Evolutionary conservation across 2,888 invertebrate genomes (phyloP), one percentile per base, ranked within the genome.

Genomic region (Tenthredo amoena): DNA sequence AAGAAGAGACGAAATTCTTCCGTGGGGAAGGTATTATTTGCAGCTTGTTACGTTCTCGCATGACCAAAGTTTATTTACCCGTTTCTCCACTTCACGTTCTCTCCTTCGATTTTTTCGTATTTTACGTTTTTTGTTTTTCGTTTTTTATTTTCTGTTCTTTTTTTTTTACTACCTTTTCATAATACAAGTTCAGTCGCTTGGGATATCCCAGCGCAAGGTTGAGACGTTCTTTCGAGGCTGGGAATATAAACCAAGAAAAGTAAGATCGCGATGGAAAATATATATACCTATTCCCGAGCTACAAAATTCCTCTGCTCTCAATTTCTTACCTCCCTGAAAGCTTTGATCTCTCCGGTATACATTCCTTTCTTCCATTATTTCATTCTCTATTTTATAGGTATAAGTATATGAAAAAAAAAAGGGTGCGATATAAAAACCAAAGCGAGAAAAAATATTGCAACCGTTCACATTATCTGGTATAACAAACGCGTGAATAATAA

Each of bases 21-120:
- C 50, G 26, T 26, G 62, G 55, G 74, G 84, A 40, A 81, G 58
- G n/a, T 76, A 47, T 76, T 77, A 76, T 62, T 62, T 77, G 40
- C 40, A 84, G 58, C 26, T 40, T 84, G 76, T 84, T 58, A 76
- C 76, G 26, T 72, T 84, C 31, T 84, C 62, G 76, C 76, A 77
- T 43, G 84, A 84, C 55, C 58, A 62, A 84, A 72, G 76, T 77
- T 62, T 84, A 62, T 84, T 77, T 76, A 77, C 74, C 40, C 55
- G 50, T 47, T 37, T 74, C 21, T 40, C 34, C 21, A 74, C 76
- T 47, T 47, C 26, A 47, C 76, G 10, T 21, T 21, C 10, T 62
- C 26, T 7, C 0, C n/a, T 55, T 55, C n/a, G 1, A n/a, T 50
- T n/a, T 50, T 50, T 12, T 50, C 6, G 4, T 4, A 18, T 50